phyloP scores from a whole-genome alignment of 2,888 invertebrate species.

The Agrochola lota region DNA sequence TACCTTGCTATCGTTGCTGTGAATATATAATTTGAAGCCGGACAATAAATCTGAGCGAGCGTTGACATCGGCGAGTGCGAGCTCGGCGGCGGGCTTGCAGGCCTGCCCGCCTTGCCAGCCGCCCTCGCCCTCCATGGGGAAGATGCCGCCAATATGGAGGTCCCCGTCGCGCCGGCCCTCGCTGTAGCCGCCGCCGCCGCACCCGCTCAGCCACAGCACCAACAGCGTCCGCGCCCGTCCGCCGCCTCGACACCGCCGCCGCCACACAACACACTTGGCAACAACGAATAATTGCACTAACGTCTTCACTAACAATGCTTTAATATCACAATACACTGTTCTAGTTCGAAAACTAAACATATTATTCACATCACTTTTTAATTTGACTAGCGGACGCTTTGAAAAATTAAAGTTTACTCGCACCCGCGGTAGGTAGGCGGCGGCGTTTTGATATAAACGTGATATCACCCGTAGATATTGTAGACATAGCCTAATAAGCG shows the following conservation, averaged over 20 bases:
- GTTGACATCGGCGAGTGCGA: constrained; percentile 99
- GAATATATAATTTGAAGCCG: constrained; percentile 96
- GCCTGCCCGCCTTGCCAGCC: constrained; percentile 99
- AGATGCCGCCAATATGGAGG: constrained; percentile 99
- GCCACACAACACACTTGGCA: constrained; percentile 85
- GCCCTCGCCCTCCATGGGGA: constrained; percentile 98
- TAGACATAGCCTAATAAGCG: constrained; percentile 89
- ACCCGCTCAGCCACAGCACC: constrained; percentile 81
- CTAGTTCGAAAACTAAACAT: constrained; percentile 86
- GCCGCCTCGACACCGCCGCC: constrained; percentile 69
- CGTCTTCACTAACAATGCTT: constrained; percentile 86
- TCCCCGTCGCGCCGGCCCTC: constrained; percentile 92
- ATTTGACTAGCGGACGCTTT: constrained; percentile 90
- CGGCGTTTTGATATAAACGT: constrained; percentile 77
- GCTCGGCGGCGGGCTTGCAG: constrained; percentile 98
- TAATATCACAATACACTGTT: constrained; percentile 84
- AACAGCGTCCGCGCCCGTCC: constrained; percentile 75
- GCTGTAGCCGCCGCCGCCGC: constrained; percentile 76
- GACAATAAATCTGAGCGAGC: constrained; percentile 96
- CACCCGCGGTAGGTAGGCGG: constrained; percentile 77
- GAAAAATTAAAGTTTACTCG: constrained; percentile 86
- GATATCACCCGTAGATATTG: constrained; percentile 84
- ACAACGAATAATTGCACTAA: constrained; percentile 89
- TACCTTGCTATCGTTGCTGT: constrained; percentile 99
- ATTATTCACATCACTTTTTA: constrained; percentile 83